Base-by-base conservation (phyloP, 2,113 vertebrate species). In the Tapirus terrestris region DNA sequence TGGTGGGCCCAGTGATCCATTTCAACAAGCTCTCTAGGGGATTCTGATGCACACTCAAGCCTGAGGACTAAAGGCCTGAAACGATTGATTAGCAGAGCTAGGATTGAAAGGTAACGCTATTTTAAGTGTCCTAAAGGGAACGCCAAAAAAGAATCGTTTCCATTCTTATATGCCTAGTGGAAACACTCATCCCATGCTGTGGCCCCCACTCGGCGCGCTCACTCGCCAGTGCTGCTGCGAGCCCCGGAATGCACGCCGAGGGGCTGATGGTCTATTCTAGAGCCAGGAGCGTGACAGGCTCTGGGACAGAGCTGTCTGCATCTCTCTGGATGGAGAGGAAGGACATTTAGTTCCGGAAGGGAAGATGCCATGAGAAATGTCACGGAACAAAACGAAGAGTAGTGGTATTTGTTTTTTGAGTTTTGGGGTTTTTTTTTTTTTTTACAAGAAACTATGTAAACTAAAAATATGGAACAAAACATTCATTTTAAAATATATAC, bases 241-340 rank as follows among this genome's bases (percentile, higher is more conserved):
- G 9, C 13, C 14, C 25, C 3, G 1, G 72, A 1, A 1, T 23
- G 33, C 8, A n/a, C n/a, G 21, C 13, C 2, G 12, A 29, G 31
- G 17, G 36, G 58, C 53, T 21, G 31, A 10, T 6, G 31, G 56
- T 56, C 79, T 77, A 68, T 12, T 76, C 60, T 51, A 68, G 36
- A 87, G 21, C n/a, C 29, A 39, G 14, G 13, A 73, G 76, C 45
- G 25, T 3, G 13, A 25, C 11, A 3, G 51, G 58, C 60, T 81
- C 45, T 27, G 17, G 17, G 6, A 36, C 58, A 51, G 56, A 83
- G 39, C 58, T 29, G 4, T 39, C 29, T 63, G 13, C 20, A 5
- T 45, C 13, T 43, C 63, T 3, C 3, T 0, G 8, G 11, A 56
- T n/a, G n/a, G 7, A 65, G 20, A 18, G 25, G 18, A 48, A 61